phyloP scores from a whole-genome alignment of 1,140 invertebrate species.

The Littorina saxatilis region DNA sequence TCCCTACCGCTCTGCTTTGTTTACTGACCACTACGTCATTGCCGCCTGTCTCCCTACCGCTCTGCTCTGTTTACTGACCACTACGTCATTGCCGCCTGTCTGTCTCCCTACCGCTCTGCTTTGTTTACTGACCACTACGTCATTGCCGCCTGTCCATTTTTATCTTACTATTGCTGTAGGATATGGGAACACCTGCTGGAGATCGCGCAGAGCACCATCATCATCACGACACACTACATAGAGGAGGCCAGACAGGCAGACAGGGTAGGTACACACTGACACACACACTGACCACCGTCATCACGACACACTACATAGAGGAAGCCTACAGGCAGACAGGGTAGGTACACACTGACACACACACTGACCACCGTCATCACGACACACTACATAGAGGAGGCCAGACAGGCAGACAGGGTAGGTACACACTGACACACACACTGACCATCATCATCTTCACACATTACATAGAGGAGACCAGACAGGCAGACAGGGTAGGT shows the following conservation, averaged over 20 bases:
- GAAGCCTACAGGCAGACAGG: constrained; percentile 83
- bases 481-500: constrained; percentile 71
- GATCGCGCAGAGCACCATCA: constrained; percentile 89
- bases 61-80: too few species aligned
- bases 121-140: too few species aligned
- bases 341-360: neutral
- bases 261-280: constrained; percentile 79
- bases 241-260: constrained; percentile 90
- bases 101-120: too few species aligned
- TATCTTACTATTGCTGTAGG: too few species aligned
- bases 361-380: neutral
- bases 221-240: constrained; percentile 96
- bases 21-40: too few species aligned
- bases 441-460: constrained; percentile 85
- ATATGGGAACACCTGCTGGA: constrained; percentile 94
- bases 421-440: constrained; percentile 16
- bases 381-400: constrained; percentile 84
- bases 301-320: constrained; percentile 82
- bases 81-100: too few species aligned
- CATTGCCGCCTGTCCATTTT: too few species aligned
- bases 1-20: too few species aligned
- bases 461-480: constrained; percentile 41
- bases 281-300: neutral
- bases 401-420: constrained; percentile 87
- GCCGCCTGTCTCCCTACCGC: too few species aligned